Base-by-base conservation (phyloP, 2,797 vertebrate species). In the Hoplostethus mediterraneus region DNA sequence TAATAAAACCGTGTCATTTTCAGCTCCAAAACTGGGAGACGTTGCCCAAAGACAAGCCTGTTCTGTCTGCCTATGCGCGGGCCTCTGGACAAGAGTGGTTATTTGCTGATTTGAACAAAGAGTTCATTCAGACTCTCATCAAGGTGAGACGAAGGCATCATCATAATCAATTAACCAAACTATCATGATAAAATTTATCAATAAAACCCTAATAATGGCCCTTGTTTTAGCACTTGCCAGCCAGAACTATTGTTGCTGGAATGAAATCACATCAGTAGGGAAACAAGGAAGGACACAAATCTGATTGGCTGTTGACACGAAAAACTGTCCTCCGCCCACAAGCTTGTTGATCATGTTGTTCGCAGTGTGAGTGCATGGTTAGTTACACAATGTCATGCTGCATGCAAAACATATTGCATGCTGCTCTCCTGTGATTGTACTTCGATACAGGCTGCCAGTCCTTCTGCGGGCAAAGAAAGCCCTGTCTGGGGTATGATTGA, bases 1-100 rank as follows among this genome's bases (percentile, higher is more conserved):
- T 42, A 14, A 40, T 33, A 13, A 36, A 21, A 6, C n/a, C 56
- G n/a, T 81, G 14, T 33, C 0, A 47, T 81, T 88, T 90, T 52
- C 84, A 97, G 96, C 85, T 96, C 38, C 67, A 93, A 79, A 95
- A 94, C 53, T 96, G 90, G 94, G 94, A 95, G 66, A 83, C 77
- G 14, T 56, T 95, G 5, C 94, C 95, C 6, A 17, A 80, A 4
- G 91, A 96, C 71, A 90, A 85, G 6, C 84, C 93, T 0, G 17
- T 95, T 21, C 6, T 96, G 6, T 93, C 96, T 62, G 79, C 79
- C 57, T 95, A 90, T 73, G 2, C 91, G 7, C 95, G 95, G 8
- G 0, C 84, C 2, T 90, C 90, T 59, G 96, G 95, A 67, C 96
- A 97, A 86, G 96, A 98, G 85, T 58, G 94, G 53, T 87, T 90